These are phyloP conservation scores for Muscina levida DNA, from an alignment of 2,888 invertebrate species.

Conservation along the genomic window DNA sequence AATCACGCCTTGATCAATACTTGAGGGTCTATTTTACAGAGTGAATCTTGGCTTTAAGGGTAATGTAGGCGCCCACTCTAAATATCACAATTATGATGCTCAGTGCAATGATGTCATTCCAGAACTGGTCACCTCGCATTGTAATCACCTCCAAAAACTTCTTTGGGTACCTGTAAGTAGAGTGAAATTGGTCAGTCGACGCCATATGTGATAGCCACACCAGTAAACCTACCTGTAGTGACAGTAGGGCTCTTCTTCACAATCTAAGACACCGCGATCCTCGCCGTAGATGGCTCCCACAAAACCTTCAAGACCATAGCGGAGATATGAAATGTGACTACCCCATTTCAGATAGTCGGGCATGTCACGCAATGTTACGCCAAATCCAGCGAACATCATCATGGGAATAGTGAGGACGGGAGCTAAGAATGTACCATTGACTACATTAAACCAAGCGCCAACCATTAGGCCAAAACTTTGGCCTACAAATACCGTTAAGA, in stretches of 20 bases:
- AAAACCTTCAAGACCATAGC: slow-evolving; percentile 94
- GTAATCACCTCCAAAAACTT: slow-evolving; percentile 92
- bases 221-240: slow-evolving; percentile 84
- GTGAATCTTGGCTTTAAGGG: slow-evolving; percentile 89
- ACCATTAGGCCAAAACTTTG: slow-evolving; percentile 96
- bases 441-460: slow-evolving; percentile 92
- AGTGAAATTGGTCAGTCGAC: background rate
- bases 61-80: slow-evolving; percentile 85
- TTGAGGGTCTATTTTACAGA: slow-evolving; percentile 75
- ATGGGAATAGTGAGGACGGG: slow-evolving; percentile 95
- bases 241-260: slow-evolving; percentile 87
- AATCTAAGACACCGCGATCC: slow-evolving; percentile 87
- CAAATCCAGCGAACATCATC: slow-evolving; percentile 98
- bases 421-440: slow-evolving; percentile 96
- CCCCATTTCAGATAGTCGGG: slow-evolving; percentile 94
- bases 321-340: slow-evolving; percentile 92
- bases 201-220: background rate
- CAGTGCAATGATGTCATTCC: slow-evolving; percentile 90
- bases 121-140: slow-evolving; percentile 89
- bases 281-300: slow-evolving; percentile 92
- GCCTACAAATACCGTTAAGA: slow-evolving; percentile 92
- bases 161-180: slow-evolving; percentile 83
- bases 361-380: slow-evolving; percentile 92
- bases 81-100: slow-evolving; percentile 84
- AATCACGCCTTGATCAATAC: background rate